phyloP scores from a whole-genome alignment of 2,797 vertebrate genomes.

The Coendou prehensilis region DNA sequence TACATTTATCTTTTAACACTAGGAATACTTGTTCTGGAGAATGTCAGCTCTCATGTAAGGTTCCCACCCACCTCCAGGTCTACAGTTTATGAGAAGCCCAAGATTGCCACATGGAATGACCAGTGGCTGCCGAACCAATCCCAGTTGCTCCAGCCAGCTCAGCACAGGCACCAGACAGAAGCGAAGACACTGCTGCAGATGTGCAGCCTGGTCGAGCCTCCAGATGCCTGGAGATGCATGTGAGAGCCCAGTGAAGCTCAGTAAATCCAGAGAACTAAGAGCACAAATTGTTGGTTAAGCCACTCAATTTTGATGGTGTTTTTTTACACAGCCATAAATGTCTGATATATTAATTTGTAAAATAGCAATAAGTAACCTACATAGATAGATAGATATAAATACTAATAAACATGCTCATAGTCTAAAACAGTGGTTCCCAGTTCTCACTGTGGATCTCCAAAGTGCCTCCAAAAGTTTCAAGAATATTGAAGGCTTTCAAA shows the following conservation, averaged over 20 bases:
- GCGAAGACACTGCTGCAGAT: background rate
- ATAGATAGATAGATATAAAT: background rate
- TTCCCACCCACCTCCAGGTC: background rate
- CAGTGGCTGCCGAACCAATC: background rate
- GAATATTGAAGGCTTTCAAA: slow-evolving; percentile 33
- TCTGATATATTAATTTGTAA: background rate
- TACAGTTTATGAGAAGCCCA: background rate
- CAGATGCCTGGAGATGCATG: background rate
- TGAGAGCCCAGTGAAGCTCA: background rate
- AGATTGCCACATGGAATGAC: background rate
- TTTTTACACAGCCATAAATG: background rate
- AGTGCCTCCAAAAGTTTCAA: background rate
- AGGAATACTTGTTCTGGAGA: background rate
- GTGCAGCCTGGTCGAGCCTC: background rate
- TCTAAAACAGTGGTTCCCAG: background rate
- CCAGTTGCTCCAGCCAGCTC: background rate
- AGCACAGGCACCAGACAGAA: background rate
- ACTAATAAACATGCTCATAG: background rate
- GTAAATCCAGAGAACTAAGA: background rate
- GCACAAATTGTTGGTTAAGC: background rate
- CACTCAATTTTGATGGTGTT: background rate
- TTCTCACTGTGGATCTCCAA: background rate
- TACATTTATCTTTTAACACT: background rate
- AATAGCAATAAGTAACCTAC: background rate
- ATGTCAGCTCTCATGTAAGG: background rate